A percentile compares a stretch with the other conserved stretches of the same genome.
phyloP scores from a whole-genome alignment of 2,797 vertebrate species.

The Percopsis omiscomaycus region DNA sequence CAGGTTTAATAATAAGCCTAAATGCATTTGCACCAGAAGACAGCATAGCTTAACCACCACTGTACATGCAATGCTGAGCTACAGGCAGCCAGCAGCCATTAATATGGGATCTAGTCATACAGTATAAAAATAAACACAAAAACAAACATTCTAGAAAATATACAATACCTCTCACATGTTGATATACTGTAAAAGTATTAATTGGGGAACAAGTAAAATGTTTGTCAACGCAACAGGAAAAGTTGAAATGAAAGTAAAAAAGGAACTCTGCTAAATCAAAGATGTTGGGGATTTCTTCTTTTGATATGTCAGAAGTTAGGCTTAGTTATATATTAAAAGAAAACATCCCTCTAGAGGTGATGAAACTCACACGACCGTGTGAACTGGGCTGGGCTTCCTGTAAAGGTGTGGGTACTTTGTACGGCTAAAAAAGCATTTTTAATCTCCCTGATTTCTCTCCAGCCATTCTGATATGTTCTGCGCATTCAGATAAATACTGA shows the following conservation, averaged over 20 bases:
- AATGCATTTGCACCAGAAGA: conserved; percentile 55
- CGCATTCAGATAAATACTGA: no score
- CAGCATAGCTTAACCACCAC: not conserved
- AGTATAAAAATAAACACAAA: conserved; percentile 12
- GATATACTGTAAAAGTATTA: not conserved
- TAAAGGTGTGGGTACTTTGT: no score
- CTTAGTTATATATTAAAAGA: not conserved
- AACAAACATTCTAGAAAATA: conserved; percentile 5
- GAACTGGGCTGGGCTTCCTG: conserved; percentile 54
- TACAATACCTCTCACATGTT: not conserved
- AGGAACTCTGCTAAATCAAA: conserved; percentile 21
- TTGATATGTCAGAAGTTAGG: conserved; percentile 4
- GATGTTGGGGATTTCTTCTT: conserved; percentile 23
- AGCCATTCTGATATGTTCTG: no score
- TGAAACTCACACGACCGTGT: conserved; percentile 16
- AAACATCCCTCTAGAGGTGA: conserved; percentile 5
- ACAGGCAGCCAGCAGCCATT: not conserved
- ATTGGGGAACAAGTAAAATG: not conserved
- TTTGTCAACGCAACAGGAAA: conserved; percentile 10
- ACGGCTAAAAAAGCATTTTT: no score
- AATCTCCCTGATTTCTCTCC: no score
- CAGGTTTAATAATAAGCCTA: conserved; percentile 48
- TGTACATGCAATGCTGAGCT: not conserved
- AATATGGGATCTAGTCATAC: not conserved
- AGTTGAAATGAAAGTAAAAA: conserved; percentile 23